phyloP scores from a whole-genome alignment of 2,888 invertebrate species.

The Ferdinandea cuprea region DNA sequence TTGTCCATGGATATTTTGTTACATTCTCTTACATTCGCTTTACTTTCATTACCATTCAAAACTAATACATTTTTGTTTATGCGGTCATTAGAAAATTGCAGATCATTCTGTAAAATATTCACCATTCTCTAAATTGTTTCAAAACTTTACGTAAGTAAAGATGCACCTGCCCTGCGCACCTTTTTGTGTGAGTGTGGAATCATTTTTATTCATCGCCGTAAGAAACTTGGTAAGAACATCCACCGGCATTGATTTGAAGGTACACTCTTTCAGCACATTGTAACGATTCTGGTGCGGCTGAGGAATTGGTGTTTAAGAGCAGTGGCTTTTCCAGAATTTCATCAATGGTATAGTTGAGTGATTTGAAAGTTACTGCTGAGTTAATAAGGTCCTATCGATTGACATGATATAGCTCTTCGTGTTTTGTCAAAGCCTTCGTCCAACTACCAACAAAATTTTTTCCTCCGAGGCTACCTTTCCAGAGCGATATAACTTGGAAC shows the following conservation, averaged over 20 bases:
- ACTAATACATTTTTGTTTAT: slow-evolving; percentile 86
- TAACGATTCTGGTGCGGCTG: slow-evolving; percentile 84
- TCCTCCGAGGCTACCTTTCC: too few species aligned
- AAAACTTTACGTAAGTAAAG: slow-evolving; percentile 82
- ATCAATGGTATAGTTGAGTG: slow-evolving; percentile 82
- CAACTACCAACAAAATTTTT: too few species aligned
- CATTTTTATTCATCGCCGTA: slow-evolving; percentile 77
- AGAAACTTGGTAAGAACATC: too few species aligned
- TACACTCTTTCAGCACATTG: slow-evolving; percentile 86
- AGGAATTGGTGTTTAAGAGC: slow-evolving; percentile 82
- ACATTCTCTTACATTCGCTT: slow-evolving; percentile 85
- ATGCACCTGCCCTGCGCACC: slow-evolving; percentile 80
- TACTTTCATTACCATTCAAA: slow-evolving; percentile 85
- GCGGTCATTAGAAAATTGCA: slow-evolving; percentile 84
- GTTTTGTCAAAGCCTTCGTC: neutral
- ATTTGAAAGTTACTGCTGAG: slow-evolving; percentile 77
- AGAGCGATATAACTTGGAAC: too few species aligned
- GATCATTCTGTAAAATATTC: slow-evolving; percentile 84
- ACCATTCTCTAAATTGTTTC: slow-evolving; percentile 84
- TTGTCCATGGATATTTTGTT: slow-evolving; percentile 84
- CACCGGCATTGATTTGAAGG: too few species aligned
- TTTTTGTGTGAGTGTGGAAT: slow-evolving; percentile 83
- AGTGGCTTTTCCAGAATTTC: slow-evolving; percentile 85
- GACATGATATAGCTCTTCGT: slow-evolving; percentile 49
- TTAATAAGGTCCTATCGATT: slow-evolving; percentile 79